Conservation (phyloP, 2,797 vertebrate species). For the Sternarchorhynchus goeldii region DNA sequence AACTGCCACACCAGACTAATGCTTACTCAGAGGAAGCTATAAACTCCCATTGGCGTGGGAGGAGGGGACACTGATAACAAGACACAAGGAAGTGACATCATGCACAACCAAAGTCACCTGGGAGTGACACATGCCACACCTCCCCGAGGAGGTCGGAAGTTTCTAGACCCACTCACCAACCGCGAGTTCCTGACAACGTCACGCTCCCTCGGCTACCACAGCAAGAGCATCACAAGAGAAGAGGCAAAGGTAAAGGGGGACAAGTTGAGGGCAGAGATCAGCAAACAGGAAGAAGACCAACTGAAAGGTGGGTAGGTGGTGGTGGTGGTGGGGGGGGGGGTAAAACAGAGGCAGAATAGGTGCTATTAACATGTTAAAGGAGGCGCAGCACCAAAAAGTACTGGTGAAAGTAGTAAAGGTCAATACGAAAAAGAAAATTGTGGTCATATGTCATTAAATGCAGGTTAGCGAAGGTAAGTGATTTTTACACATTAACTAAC, state of each 20-base stretch:
- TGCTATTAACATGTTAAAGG: constrained; percentile 75
- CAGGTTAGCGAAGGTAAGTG: constrained; percentile 14
- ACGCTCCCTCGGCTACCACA: constrained; percentile 92
- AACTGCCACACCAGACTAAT: neutral
- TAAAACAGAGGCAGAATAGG: constrained; percentile 77
- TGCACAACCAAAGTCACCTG: constrained; percentile 74
- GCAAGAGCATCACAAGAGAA: constrained; percentile 81
- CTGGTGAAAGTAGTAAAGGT: constrained; percentile 37
- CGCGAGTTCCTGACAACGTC: constrained; percentile 93
- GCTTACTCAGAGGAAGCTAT: neutral
- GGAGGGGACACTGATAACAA: constrained; percentile 57
- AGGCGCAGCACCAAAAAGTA: constrained; percentile 48
- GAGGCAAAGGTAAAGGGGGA: constrained; percentile 81
- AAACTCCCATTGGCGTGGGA: constrained; percentile 39
- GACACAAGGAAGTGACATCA: constrained; percentile 72
- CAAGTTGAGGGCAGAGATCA: constrained; percentile 77
- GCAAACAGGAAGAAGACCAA: constrained; percentile 75
- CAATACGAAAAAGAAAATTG: neutral
- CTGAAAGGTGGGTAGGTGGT: constrained; percentile 66
- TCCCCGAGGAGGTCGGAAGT: constrained; percentile 60
- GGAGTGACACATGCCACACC: constrained; percentile 76
- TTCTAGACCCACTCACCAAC: constrained; percentile 90
- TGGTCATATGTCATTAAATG: constrained; percentile 20
- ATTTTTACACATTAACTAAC: constrained; percentile 27
- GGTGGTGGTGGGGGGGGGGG: constrained; percentile 68